A percentile compares a stretch with the other conserved stretches of the same genome.
phyloP scores from a whole-genome alignment of 2,888 invertebrate genomes.

The Hirtodrosophila duncani region DNA sequence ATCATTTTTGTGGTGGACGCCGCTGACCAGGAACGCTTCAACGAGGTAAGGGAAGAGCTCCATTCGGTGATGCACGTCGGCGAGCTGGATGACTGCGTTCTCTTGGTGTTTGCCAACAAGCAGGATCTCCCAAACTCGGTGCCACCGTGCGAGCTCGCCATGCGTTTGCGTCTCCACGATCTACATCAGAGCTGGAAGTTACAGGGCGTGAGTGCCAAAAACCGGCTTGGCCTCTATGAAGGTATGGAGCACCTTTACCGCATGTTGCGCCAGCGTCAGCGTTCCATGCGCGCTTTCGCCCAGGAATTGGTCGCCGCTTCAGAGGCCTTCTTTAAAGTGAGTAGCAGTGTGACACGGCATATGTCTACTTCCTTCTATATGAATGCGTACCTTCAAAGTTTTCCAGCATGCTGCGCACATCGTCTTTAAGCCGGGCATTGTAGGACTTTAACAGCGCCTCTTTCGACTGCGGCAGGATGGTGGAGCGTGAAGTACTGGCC shows the following conservation, averaged over 20 bases:
- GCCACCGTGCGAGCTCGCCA: slow-evolving; percentile 24
- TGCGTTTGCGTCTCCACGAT: slow-evolving; percentile 17
- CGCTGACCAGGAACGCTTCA: slow-evolving; percentile 53
- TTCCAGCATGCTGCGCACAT: slow-evolving; percentile 97
- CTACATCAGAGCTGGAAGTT: slow-evolving; percentile 25
- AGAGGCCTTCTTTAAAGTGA: too few relatives aligned
- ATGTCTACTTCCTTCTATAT: too few relatives aligned
- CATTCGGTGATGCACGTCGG: slow-evolving; percentile 51
- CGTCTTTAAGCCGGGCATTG: slow-evolving; percentile 94
- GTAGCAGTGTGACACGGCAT: too few relatives aligned
- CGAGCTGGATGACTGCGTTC: slow-evolving; percentile 53
- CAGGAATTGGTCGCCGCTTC: too few relatives aligned
- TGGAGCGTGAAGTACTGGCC: slow-evolving; percentile 21
- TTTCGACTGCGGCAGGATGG: slow-evolving; percentile 89
- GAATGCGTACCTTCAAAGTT: slow-evolving; percentile 94
- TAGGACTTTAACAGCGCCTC: slow-evolving; percentile 97
- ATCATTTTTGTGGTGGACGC: slow-evolving; percentile 72
- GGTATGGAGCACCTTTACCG: slow-evolving; percentile 32
- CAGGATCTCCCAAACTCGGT: slow-evolving; percentile 68
- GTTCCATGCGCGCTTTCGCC: too few relatives aligned
- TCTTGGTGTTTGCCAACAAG: too few relatives aligned
- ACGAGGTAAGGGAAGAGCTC: slow-evolving; percentile 56
- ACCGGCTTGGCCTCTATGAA: slow-evolving; percentile 11
- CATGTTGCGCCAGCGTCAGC: slow-evolving; percentile 27
- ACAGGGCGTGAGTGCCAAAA: slow-evolving; percentile 27